Evolutionary conservation across 2,888 invertebrate genomes (phyloP), one percentile per base, ranked within the genome.

Genomic region (Mactromeris polynyma): DNA sequence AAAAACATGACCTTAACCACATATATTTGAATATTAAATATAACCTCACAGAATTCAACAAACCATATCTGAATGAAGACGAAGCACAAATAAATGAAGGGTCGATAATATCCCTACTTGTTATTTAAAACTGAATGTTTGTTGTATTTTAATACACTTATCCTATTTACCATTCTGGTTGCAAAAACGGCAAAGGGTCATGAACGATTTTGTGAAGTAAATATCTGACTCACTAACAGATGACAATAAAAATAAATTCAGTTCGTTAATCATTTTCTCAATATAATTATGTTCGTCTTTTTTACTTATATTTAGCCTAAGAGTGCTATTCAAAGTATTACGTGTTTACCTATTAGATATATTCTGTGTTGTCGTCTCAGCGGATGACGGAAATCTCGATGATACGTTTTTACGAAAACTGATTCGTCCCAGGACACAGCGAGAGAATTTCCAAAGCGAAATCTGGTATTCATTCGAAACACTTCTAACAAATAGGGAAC

Each of bases 401-500:
- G 84, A 84, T 84, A 84, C 51, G 78, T 84, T 84, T 83, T 84
- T 54, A 84, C 84, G 26, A 84, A 73, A 80, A 77, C 79, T 86
- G 89, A 86, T 86, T 81, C 83, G 86, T 89, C 86, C 89, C 89
- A 58, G 36, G 89, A 81, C 87, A 83, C 58, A 54, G 40, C 51
- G 73, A 33, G 54, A 87, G 84, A 81, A 85, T 64, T 88, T 85
- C 90, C 90, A 84, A 40, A 80, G 90, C 90, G 90, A 77, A 87
- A 88, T 90, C 90, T 85, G 58, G 90, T 89, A 90, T 90, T 90
- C 90, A 88, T 79, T 46, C 69, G 83, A 88, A 87, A 87, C 81
- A 54, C 81, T 73, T 87, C 87, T 89, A 86, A 92, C 92, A 89
- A 92, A 92, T 89, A 89, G 92, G 86, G 89, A 89, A 85, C 92